Evolutionary conservation across 2,888 invertebrate species (phyloP).

Genomic region (Polyommatus iphigenia): DNA sequence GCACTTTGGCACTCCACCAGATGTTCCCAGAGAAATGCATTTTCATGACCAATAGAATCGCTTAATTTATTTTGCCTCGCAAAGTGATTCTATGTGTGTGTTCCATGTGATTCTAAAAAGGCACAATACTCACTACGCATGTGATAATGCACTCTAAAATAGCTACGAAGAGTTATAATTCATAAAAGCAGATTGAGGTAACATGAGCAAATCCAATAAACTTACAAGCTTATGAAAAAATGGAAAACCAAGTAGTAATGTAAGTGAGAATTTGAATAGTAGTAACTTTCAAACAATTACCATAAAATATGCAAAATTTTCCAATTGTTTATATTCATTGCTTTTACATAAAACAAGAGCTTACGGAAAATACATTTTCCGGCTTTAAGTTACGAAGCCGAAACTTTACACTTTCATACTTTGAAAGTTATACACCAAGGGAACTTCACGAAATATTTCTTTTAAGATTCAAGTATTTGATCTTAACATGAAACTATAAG

Average conservation of each 20-base stretch:
- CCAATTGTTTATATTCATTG: background rate
- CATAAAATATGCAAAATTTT: background rate
- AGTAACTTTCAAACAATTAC: background rate
- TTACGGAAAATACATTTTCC: background rate
- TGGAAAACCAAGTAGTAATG: background rate
- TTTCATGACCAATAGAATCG: too few relatives aligned
- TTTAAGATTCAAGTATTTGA: background rate
- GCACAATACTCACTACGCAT: too few relatives aligned
- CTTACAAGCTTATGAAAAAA: background rate
- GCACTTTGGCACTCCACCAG: too few relatives aligned
- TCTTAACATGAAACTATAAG: background rate
- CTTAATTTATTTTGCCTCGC: too few relatives aligned
- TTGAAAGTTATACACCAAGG: background rate
- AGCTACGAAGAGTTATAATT: too few relatives aligned
- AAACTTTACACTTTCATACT: background rate
- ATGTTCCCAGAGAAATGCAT: too few relatives aligned
- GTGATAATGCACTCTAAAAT: too few relatives aligned
- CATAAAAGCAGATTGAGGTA: too few relatives aligned
- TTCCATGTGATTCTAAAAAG: too few relatives aligned
- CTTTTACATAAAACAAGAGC: background rate
- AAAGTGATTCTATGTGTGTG: too few relatives aligned
- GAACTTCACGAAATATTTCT: slow-evolving; percentile 9
- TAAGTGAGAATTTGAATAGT: background rate
- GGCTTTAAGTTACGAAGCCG: background rate
- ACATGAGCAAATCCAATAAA: background rate